Evolutionary conservation across 1,140 invertebrate species (phyloP).

Genomic region (Hyphantria cunea): DNA sequence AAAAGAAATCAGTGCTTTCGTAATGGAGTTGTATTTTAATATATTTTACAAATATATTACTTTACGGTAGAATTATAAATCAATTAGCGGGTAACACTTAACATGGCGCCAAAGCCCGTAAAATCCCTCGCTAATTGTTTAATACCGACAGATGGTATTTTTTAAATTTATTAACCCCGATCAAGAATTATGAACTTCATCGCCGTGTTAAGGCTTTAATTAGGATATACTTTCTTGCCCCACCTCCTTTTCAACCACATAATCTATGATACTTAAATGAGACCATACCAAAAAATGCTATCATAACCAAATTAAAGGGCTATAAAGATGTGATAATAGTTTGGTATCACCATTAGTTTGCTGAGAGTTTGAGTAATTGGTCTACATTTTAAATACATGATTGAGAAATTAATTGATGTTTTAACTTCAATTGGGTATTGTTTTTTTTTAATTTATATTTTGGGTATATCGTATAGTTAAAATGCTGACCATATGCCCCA

Average conservation of each 20-base stretch:
- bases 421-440: too few relatives aligned
- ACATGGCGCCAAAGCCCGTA: conserved; percentile 17
- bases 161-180: conserved; percentile 24
- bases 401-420: too few relatives aligned
- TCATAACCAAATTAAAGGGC: too few relatives aligned
- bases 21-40: conserved; percentile 28
- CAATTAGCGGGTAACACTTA: conserved; percentile 24
- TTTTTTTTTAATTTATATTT: too few relatives aligned
- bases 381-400: too few relatives aligned
- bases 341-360: too few relatives aligned
- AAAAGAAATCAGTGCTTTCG: conserved; percentile 11
- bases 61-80: conserved; percentile 23
- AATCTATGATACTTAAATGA: too few relatives aligned
- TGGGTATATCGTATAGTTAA: too few relatives aligned
- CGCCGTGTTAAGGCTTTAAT: conserved; percentile 17
- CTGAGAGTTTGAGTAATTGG: too few relatives aligned
- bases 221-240: background rate
- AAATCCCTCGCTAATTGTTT: conserved; percentile 10
- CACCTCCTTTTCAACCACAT: background rate
- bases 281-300: too few relatives aligned
- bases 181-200: conserved; percentile 24
- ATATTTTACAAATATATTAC: conserved; percentile 19
- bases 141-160: conserved; percentile 27
- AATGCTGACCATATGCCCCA: too few relatives aligned
- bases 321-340: too few relatives aligned